Base-by-base conservation (phyloP, 2,113 vertebrate species). In the Proteles cristata region DNA sequence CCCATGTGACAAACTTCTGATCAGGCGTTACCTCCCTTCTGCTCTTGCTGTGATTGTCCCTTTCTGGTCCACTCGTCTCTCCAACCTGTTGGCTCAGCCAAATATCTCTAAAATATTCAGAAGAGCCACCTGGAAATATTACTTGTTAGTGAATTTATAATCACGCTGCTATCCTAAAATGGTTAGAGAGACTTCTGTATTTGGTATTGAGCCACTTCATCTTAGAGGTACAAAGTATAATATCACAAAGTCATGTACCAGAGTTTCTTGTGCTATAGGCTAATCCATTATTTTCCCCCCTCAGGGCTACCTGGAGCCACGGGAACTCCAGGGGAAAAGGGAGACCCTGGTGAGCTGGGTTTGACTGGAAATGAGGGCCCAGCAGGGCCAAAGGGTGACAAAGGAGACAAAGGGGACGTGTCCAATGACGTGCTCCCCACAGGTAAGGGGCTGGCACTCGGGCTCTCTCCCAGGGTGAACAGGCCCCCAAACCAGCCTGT, bases 381-480 rank as follows among this genome's bases (percentile, higher is more conserved):
- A 1, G 98, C 98, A n/a, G 99, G 99, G 76, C 98, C 85, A 69
- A 98, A 90, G 95, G 99, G 99, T 2, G 98, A 99, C 82, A 98
- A 99, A 61, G 99, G 99, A 66, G 98, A 98, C 33, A 99, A 99
- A 15, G 99, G 99, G 90, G 99, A 99, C 14, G 98, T 98, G 28
- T 99, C 99, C 86, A 99, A 99, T 31, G 99, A 99, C 0, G 98
- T 99, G 71, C 90, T 97, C 19, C 66, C 71, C 2, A 1, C 97
- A 97, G 98, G 98, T 98, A 90, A 92, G 98, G 5, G 12, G 48
- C 77, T 16, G 7, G 8, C 0, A 1, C 43, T 2, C 1, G 0
- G 53, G 11, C 71, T 23, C 17, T 19, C 39, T 76, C 25, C 43
- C 5, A 3, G 66, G 25, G 4, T 3, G 7, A 5, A 45, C 7